Evolutionary conservation across 2,113 vertebrate genomes (phyloP).

Genomic region (Elephas maximus): DNA sequence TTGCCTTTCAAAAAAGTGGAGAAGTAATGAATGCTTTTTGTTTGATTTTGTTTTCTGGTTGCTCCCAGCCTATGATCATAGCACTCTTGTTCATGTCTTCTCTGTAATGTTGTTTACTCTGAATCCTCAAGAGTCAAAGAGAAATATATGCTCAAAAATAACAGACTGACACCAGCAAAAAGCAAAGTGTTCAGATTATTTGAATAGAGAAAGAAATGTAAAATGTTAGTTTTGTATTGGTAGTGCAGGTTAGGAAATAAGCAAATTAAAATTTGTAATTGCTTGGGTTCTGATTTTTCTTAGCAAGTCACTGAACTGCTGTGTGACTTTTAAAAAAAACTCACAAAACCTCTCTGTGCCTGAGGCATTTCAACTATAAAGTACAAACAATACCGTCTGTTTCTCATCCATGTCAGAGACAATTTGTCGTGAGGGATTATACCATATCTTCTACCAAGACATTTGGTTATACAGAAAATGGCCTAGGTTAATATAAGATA

Average conservation of each 20-base stretch:
- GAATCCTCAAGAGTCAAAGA: slow-evolving; percentile 36
- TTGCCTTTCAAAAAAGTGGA: not conserved
- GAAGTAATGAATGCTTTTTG: not conserved
- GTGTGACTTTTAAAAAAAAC: not conserved
- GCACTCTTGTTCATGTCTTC: not conserved
- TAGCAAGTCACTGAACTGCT: not conserved
- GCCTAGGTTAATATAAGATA: not conserved
- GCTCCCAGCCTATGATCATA: not conserved
- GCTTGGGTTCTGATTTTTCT: not conserved
- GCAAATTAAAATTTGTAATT: not conserved
- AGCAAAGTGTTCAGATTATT: not conserved
- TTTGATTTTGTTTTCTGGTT: slow-evolving; percentile 30
- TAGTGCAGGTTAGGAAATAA: not conserved
- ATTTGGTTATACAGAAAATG: not conserved
- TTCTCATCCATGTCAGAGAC: not conserved
- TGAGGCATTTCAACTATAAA: not conserved
- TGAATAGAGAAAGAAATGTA: not conserved
- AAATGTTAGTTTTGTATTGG: not conserved
- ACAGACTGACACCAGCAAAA: not conserved
- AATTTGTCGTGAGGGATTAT: not conserved
- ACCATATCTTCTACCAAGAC: not conserved
- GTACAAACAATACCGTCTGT: not conserved
- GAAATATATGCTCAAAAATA: slow-evolving; percentile 43
- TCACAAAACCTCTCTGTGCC: slow-evolving; percentile 19
- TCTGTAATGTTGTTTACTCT: not conserved